Evolutionary conservation across 2,113 vertebrate genomes (phyloP), one percentile per base, ranked within the genome.

Genomic region (Excalfactoria chinensis): DNA sequence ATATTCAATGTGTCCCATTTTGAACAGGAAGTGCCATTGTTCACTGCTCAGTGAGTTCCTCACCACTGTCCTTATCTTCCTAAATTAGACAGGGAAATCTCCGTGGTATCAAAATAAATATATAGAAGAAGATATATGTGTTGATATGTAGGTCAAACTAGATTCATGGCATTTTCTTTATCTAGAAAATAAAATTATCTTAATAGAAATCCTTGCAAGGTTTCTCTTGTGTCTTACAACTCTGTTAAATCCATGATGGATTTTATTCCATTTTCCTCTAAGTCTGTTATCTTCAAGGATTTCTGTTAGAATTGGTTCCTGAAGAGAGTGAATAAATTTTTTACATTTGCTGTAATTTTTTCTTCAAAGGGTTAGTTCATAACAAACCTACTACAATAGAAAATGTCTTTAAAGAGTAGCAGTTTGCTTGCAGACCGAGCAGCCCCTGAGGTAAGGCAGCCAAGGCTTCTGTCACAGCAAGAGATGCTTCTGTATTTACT

Each of bases 101-200:
- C 49, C 87, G 14, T 55, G 60, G 8, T 79, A 80, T 80, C 49
- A 73, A 83, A 85, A 88, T 6, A 73, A 87, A 73, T 28, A 40
- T 40, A 40, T 62, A 62, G 35, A 40, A 17, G 35, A 37, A 62
- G 34, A 62, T 40, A 28, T 40, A 28, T 76, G n/a, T 23, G 80
- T 86, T 78, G 76, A 68, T 88, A 64, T 51, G 58, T 60, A 75
- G 72, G 32, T 83, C 58, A 59, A 87, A 70, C 19, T 34, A 70
- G n/a, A 89, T 58, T 49, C 5, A 26, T 37, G 28, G 46, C 44
- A 53, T 89, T 93, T 85, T 95, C 81, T 95, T 87, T 76, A 83
- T 73, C 82, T 91, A 73, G 55, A 89, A 91, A 88, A 59, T 76
- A 88, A 88, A 93, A 83, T 79, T 89, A 83, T 83, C 59, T 80